Base-by-base conservation (phyloP, 2,113 vertebrate genomes). In the Myiopsitta monachus region DNA sequence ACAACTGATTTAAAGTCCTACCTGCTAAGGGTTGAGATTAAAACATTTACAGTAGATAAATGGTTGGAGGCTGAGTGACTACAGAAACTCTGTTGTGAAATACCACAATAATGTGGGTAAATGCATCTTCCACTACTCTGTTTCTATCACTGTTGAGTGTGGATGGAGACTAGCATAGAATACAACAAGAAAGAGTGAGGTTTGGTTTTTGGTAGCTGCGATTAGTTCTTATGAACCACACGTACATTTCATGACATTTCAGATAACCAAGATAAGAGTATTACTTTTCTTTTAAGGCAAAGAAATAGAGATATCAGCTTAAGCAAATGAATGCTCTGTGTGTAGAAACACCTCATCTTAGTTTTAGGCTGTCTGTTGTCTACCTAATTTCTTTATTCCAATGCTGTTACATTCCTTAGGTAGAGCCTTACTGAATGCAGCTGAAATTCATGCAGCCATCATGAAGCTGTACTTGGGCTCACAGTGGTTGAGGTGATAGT, bases 1-100 rank as follows among this genome's bases (percentile, higher is more conserved):
- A 96, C 87, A 87, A 51, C 44, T 93, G 95, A 88, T 67, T 94
- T 90, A 51, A 92, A 93, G n/a, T 70, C 59, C 57, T 75, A 14
- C 46, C 38, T 70, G 72, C 51, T 70, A 80, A 77, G 43, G 81
- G 80, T 24, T 51, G 54, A 80, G 57, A 70, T 90, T 11, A 63
- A 66, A 82, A 73, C 41, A 36, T 82, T 75, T 83, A 23, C 13
- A 36, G 26, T 30, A 24, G 51, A 28, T 80, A 43, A 27, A 6
- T 75, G 18, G 78, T 83, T 83, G 76, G 86, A 78, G 24, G 39
- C 15, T 26, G 27, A 70, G 19, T 47, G 5, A 5, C 24, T 55
- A 19, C 33, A 75, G 73, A 83, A 59, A 55, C 19, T 39, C 64
- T 47, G 28, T 23, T 86, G 62, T 84, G 77, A 54, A 89, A 44